Evolutionary conservation across 1,140 invertebrate genomes (phyloP).

Genomic region (Eriocheir sinensis): DNA sequence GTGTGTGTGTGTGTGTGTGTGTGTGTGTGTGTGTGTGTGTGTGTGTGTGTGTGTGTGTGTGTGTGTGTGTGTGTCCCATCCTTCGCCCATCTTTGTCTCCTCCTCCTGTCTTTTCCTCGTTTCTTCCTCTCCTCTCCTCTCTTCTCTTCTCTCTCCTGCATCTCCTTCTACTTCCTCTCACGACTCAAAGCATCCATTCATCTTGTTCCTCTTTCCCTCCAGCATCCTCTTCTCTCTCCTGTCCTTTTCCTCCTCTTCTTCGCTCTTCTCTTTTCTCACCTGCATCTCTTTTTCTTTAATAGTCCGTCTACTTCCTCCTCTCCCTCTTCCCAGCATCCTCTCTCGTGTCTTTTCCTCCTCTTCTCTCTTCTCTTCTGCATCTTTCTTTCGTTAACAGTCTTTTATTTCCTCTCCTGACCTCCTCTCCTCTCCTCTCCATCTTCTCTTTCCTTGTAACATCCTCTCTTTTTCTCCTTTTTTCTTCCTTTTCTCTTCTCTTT

Average conservation of each 20-base stretch:
- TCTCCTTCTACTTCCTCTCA: neutral
- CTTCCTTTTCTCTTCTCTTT: neutral
- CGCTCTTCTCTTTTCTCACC: no score
- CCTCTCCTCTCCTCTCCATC: neutral
- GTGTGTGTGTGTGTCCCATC: conserved; percentile 12
- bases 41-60: conserved; percentile 39
- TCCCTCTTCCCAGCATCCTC: no score
- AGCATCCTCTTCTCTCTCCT: neutral
- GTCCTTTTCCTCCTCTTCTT: no score
- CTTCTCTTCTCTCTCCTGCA: neutral
- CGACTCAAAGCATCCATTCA: no score
- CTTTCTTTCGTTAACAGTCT: no score
- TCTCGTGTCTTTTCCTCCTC: neutral
- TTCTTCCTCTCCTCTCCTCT: no score
- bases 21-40: conserved; percentile 52
- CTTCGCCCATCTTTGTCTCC: neutral
- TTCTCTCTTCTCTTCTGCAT: no score
- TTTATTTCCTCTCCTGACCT: no score
- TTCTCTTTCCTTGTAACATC: neutral
- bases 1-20: conserved; percentile 52
- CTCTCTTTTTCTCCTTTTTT: neutral
- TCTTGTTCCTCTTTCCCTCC: neutral
- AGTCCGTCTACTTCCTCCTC: neutral
- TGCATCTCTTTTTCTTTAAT: neutral
- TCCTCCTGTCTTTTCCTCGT: no score